Percentiles rank a stretch among this genome's conserved stretches.
phyloP scores from a whole-genome alignment of 2,113 vertebrate genomes.

The Gavia stellata region DNA sequence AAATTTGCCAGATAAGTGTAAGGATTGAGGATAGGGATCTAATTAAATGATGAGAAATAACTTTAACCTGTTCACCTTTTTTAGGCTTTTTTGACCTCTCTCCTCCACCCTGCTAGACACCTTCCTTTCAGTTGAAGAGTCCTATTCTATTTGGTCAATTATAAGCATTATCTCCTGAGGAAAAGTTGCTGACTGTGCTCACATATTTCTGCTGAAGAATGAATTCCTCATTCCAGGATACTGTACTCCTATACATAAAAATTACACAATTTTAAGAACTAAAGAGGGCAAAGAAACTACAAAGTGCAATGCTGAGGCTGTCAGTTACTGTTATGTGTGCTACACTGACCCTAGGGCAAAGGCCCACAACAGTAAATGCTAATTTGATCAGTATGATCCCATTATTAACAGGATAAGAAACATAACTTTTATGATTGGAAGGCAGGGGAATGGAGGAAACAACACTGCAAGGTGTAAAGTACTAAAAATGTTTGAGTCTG shows the following conservation, averaged over 20 bases:
- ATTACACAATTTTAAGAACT: neutral
- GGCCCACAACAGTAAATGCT: neutral
- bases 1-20: neutral
- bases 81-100: neutral
- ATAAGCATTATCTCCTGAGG: neutral
- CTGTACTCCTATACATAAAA: neutral
- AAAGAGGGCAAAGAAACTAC: neutral
- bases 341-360: neutral
- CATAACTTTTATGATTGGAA: neutral
- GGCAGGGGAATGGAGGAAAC: neutral
- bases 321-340: neutral
- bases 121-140: neutral
- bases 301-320: neutral
- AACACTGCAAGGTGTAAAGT: neutral
- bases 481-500: neutral
- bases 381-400: neutral
- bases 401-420: slow-evolving; percentile 16
- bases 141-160: neutral
- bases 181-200: neutral
- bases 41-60: neutral
- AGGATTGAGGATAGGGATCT: neutral
- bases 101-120: neutral
- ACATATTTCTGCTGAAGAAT: neutral
- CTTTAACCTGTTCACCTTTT: neutral
- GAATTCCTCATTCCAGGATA: neutral